These are phyloP conservation scores for Catagonus wagneri DNA, from an alignment of 2,113 vertebrate genomes.

Conservation along the genomic window DNA sequence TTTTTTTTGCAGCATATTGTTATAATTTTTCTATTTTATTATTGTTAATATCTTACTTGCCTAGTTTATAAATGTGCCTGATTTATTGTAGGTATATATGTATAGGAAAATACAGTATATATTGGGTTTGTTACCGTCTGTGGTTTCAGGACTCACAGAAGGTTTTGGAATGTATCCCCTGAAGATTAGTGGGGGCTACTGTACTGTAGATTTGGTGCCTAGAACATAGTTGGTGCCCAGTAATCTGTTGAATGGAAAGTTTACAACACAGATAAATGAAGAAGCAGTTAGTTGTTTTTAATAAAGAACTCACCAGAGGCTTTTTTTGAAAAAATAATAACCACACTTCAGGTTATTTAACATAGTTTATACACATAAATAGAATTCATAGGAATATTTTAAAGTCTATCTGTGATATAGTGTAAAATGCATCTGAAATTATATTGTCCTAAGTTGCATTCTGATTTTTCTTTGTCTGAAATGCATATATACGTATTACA, in stretches of 20 bases:
- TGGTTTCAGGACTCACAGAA: background rate
- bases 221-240: background rate
- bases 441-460: conserved; percentile 31
- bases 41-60: background rate
- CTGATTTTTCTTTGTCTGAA: conserved; percentile 23
- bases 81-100: background rate
- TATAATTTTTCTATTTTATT: background rate
- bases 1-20: background rate
- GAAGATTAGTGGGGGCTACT: background rate
- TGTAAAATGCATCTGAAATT: background rate
- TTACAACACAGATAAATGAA: conserved; percentile 3
- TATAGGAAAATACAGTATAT: background rate
- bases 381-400: conserved; percentile 20
- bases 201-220: background rate
- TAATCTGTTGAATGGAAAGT: conserved; percentile 3
- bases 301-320: background rate
- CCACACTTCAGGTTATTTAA: background rate
- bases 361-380: conserved; percentile 34
- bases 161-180: background rate
- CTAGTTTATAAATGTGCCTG: background rate
- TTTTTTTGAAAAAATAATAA: background rate
- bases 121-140: background rate
- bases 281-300: conserved; percentile 37
- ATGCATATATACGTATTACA: background rate
- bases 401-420: background rate